Base-by-base conservation (phyloP, 2,888 invertebrate genomes). In the Mystacides longicornis region DNA sequence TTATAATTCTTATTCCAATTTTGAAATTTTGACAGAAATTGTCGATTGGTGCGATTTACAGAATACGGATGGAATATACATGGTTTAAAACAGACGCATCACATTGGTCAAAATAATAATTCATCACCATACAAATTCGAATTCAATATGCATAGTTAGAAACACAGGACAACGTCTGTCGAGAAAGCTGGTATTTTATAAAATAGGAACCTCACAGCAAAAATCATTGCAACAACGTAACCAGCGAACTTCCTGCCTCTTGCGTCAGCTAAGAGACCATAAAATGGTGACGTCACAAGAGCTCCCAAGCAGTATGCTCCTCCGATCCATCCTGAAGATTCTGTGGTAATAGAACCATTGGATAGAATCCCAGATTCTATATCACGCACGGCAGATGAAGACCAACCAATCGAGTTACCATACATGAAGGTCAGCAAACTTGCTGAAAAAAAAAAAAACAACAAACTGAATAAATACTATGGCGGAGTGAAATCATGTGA, bases 241-340 rank as follows among this genome's bases (percentile, higher is more conserved):
- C 74, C 75, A 73, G 76, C 76, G 1, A 68, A 60, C 43, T 77
- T 77, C 54, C 77, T 66, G 1, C 77, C 77, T 49, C 65, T 75
- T 51, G 65, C 65, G 57, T 77, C 77, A 0, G 75, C 75, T 11
- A 77, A 67, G 60, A 72, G 68, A 0, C 76, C 75, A 73, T 73
- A 73, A 1, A 77, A 74, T 0, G 74, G 73, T 3, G 75, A 75
- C 51, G 71, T 69, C 52, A 74, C 66, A 55, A 77, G 74, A 2
- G 77, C 77, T 0, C 75, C 73, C 62, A 77, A 74, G 59, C 76
- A 77, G 23, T 57, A 57, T 2, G 52, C 21, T 4, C 60, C 60
- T 18, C 60, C 60, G 16, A 61, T 18, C 60, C 60, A 61, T 16
- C 57, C 51, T 37, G 33, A 27, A 43, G 43, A 19, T 51, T 55